Evolutionary conservation across 2,113 vertebrate species (phyloP), one percentile per base, ranked within the genome.

Genomic region (Pampusana beccarii): DNA sequence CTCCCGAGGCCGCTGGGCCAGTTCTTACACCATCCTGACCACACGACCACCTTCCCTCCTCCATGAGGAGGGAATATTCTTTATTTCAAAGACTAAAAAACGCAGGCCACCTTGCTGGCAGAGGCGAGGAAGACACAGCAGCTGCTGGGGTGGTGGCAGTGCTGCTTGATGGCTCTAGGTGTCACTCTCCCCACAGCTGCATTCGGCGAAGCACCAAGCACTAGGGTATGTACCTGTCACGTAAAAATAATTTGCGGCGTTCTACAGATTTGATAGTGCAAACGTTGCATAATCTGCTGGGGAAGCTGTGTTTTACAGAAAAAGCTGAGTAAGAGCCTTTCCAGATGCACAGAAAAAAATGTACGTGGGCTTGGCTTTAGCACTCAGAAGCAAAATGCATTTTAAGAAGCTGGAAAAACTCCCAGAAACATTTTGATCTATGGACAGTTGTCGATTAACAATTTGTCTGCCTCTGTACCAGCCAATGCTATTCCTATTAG

Each of bases 371-470:
- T 90, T 72, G 54, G 66, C 75, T 72, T 33, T 28, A 11, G 53
- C 75, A 80, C 82, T 60, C 79, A 90, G 86, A 90, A 96, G 90
- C 93, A 93, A 71, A 85, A 65, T 4, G 8, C 3, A 1, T 83
- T 75, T 79, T 53, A 58, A 87, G 88, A 93, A 95, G 48, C 94
- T 73, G 64, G 67, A 75, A 21, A 64, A 62, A 65, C 46, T 95
- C 80, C 67, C 53, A 79, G 70, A 90, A 85, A 91, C 88, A 24
- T 95, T 93, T 95, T 90, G 88, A 71, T 46, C 87, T 46, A 10
- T 17, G 31, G 42, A 21, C 15, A 50, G 69, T 9, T 36, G 46
- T 58, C 5, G 7, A 24, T 56, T 75, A 84, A 81, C 75, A 71
- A 14, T 44, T 80, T 73, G 50, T 44, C 66, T 38, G 19, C 50